phyloP scores from a whole-genome alignment of 2,888 invertebrate species.

The Drosophila lutescens region DNA sequence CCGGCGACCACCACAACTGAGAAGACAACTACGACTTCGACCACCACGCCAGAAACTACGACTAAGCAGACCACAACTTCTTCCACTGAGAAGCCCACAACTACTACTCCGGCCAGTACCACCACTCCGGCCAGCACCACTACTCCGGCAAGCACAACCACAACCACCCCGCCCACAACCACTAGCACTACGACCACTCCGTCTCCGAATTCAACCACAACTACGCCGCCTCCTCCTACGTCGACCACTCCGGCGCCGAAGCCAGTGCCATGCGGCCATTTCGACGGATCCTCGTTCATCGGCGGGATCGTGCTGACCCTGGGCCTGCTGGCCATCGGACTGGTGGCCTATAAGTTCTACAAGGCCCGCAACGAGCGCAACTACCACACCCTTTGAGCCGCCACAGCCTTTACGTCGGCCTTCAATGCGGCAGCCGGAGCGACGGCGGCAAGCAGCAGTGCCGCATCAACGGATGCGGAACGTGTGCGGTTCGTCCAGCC shows the following conservation, averaged over 20 bases:
- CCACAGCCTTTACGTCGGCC: slow-evolving; percentile 81
- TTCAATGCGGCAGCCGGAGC: slow-evolving; percentile 79
- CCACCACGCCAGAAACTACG: slow-evolving; percentile 6
- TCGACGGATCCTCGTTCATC: slow-evolving; percentile 91
- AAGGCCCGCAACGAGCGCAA: slow-evolving; percentile 93
- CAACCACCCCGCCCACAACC: slow-evolving; percentile 22
- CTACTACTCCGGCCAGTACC: slow-evolving; percentile 39
- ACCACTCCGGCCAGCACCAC: slow-evolving; percentile 31
- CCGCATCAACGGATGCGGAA: slow-evolving; percentile 73
- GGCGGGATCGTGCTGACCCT: slow-evolving; percentile 94
- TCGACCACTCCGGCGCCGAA: slow-evolving; percentile 74
- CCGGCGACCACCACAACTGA: slow-evolving; percentile 21
- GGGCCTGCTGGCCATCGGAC: slow-evolving; percentile 91
- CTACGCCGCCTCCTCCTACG: slow-evolving; percentile 65
- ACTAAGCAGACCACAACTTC: slow-evolving; percentile 7
- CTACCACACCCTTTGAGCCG: slow-evolving; percentile 93
- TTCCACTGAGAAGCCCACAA: slow-evolving; percentile 6
- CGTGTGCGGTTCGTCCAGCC: slow-evolving; percentile 81
- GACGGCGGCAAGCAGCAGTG: slow-evolving; percentile 50
- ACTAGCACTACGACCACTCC: slow-evolving; percentile 54
- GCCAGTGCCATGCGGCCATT: slow-evolving; percentile 85
- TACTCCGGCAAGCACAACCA: slow-evolving; percentile 3
- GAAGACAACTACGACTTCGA: slow-evolving; percentile 11
- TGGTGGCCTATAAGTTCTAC: slow-evolving; percentile 94
- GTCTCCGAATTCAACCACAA: slow-evolving; percentile 46